Evolutionary conservation across 2,888 invertebrate genomes (phyloP).

Genomic region (Synanthedon myopaeformis): DNA sequence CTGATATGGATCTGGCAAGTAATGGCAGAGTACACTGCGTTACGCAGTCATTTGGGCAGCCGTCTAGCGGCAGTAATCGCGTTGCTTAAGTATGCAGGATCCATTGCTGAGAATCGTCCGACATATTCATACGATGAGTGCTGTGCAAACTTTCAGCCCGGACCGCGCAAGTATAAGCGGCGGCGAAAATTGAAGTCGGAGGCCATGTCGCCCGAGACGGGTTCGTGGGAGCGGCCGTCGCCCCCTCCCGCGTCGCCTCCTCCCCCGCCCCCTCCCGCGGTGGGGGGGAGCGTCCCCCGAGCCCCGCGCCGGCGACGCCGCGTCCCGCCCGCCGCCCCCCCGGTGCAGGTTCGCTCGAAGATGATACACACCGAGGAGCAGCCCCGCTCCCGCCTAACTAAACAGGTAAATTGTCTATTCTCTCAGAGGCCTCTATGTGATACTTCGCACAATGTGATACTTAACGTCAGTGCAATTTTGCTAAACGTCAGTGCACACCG

Average conservation of each 20-base stretch:
- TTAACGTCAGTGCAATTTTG: no score
- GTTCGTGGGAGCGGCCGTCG: slow-evolving; percentile 17
- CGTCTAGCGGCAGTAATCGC: no score
- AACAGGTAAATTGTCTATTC: slow-evolving; percentile 57
- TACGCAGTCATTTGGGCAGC: no score
- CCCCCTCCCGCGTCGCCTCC: slow-evolving; percentile 32
- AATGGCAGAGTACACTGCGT: no score
- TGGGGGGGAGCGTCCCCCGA: slow-evolving; percentile 7
- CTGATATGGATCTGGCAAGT: no score
- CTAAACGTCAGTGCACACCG: no score
- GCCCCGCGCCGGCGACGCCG: slow-evolving; percentile 10
- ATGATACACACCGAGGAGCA: slow-evolving; percentile 80
- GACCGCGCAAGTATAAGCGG: slow-evolving; percentile 83
- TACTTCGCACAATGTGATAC: no score
- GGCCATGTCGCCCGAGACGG: slow-evolving; percentile 13
- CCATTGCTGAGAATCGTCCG: not conserved
- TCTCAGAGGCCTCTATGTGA: no score
- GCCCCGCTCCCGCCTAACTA: slow-evolving; percentile 63
- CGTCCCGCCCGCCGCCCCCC: slow-evolving; percentile 9
- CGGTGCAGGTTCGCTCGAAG: slow-evolving; percentile 31
- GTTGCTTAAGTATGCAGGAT: no score
- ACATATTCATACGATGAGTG: slow-evolving; percentile 2
- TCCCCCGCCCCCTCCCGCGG: slow-evolving; percentile 35
- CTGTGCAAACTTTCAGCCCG: slow-evolving; percentile 55
- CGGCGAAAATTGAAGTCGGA: slow-evolving; percentile 76